Evolutionary conservation across 2,797 vertebrate genomes (phyloP).

Genomic region (Simalia tracyae): DNA sequence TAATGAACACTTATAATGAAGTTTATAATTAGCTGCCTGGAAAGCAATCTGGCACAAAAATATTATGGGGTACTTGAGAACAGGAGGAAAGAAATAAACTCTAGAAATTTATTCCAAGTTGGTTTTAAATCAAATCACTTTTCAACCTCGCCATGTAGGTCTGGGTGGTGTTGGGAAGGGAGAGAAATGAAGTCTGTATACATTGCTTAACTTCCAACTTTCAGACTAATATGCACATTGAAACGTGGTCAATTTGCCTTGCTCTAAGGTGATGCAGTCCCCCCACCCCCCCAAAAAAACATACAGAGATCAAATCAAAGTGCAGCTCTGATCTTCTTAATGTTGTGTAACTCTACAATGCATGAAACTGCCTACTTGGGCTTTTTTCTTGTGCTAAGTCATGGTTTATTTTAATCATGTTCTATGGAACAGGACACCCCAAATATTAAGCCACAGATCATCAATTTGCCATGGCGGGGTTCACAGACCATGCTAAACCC

Average conservation of each 20-base stretch:
- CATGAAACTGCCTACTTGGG: no score
- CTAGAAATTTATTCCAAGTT: neutral
- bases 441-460: no score
- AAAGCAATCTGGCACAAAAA: slow-evolving; percentile 67
- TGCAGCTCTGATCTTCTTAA: neutral
- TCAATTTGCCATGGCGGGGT: no score
- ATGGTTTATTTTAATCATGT: no score
- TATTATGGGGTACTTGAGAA: slow-evolving; percentile 42
- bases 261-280: neutral
- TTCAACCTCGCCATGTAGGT: neutral
- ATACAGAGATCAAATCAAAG: neutral
- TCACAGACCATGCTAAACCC: no score
- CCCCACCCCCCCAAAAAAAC: neutral
- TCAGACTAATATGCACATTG: neutral
- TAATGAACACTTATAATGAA: slow-evolving; percentile 78
- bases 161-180: neutral
- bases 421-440: no score
- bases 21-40: slow-evolving; percentile 75
- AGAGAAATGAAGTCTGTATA: no score
- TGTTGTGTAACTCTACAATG: neutral
- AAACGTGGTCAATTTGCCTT: neutral
- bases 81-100: neutral
- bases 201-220: neutral
- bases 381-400: no score
- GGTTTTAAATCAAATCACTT: neutral